Evolutionary conservation across 2,888 invertebrate genomes (phyloP), one percentile per base, ranked within the genome.

Genomic region (Ormyrus labotus): DNA sequence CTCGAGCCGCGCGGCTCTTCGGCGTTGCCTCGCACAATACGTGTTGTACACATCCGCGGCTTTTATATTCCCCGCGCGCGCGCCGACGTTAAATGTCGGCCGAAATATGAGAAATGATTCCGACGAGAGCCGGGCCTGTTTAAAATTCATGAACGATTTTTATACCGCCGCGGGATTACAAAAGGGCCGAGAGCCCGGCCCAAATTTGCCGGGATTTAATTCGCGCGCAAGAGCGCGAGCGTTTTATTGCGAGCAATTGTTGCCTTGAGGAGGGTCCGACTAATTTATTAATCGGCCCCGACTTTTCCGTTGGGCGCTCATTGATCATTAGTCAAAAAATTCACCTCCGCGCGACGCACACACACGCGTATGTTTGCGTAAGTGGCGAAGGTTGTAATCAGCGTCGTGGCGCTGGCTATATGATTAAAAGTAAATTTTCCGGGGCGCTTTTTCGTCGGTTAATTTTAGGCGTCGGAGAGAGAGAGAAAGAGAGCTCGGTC

Each of bases 101-200:
- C 80, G 84, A 82, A 86, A 88, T 86, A 89, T 90, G 90, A 90
- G 88, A 91, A 91, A 91, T 90, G 90, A 90, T 91, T 88, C 85
- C 87, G 87, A 88, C 88, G 86, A 83, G 84, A 34, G 65, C 50
- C 84, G 83, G 70, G 79, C 83, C 90, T 90, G 89, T 88, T 90
- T 90, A 89, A 90, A 90, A 90, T 90, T 90, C 90, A 90, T 90
- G 90, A 90, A 90, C 88, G 89, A 89, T 89, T 89, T 77, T 89
- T 89, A 87, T 84, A 87, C 86, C 86, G 86, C 85, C 82, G 65
- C 51, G 11, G 50, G n/a, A n/a, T n/a, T 13, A 69, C 80, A 80
- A 80, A 47, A 76, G 72, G 60, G 61, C 48, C 45, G 51, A 63
- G 34, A 51, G 51, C 13, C 8, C 74, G 77, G 72, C 64, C 81